phyloP scores from a whole-genome alignment of 2,888 invertebrate genomes.

The Amorpha juglandis region DNA sequence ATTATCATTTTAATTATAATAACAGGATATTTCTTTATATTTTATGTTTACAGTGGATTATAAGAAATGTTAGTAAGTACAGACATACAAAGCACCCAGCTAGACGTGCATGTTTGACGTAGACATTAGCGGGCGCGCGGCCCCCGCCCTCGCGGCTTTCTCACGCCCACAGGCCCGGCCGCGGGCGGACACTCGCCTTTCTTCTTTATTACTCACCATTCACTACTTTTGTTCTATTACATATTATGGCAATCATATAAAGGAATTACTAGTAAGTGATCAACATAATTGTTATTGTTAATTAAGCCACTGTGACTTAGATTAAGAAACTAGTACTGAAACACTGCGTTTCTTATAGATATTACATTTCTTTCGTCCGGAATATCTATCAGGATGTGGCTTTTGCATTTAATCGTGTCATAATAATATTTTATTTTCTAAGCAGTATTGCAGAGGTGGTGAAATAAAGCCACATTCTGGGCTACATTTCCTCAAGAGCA shows the following conservation, averaged over 20 bases:
- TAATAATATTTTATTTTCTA: too few relatives aligned
- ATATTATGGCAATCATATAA: constrained; percentile 24
- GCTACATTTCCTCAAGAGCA: too few relatives aligned
- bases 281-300: background rate
- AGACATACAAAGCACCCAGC: constrained; percentile 32
- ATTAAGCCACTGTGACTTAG: too few relatives aligned
- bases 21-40: background rate
- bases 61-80: constrained; percentile 31
- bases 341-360: too few relatives aligned
- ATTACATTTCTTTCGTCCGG: too few relatives aligned
- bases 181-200: constrained; percentile 54
- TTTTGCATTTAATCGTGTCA: too few relatives aligned
- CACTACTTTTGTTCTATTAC: constrained; percentile 35
- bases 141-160: constrained; percentile 68
- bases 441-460: too few relatives aligned
- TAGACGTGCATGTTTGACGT: constrained; percentile 65
- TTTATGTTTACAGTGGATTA: constrained; percentile 7
- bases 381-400: too few relatives aligned
- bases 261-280: background rate
- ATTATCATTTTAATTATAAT: background rate
- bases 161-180: constrained; percentile 67
- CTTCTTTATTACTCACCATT: constrained; percentile 65
- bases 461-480: too few relatives aligned
- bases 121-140: constrained; percentile 63
- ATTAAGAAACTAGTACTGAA: too few relatives aligned